phyloP scores from a whole-genome alignment of 2,888 invertebrate genomes.

The Phrixothrix hirtus region DNA sequence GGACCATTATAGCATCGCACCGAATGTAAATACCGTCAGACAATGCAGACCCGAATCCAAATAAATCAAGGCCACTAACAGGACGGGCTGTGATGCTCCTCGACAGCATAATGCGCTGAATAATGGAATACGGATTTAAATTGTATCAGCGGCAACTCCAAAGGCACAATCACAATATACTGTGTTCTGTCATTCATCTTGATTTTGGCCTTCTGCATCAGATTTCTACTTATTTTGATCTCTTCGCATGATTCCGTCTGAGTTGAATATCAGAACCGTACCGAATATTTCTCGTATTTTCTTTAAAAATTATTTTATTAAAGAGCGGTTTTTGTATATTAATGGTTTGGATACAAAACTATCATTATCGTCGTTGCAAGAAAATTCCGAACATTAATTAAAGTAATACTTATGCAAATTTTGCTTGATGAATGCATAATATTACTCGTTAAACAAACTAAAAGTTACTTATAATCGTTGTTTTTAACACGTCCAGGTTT shows the following conservation, averaged over 20 bases:
- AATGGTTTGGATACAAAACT: too few species aligned
- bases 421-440: too few species aligned
- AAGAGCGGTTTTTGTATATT: too few species aligned
- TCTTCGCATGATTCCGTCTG: constrained; percentile 26
- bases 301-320: neutral
- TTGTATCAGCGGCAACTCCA: constrained; percentile 48
- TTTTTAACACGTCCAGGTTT: too few species aligned
- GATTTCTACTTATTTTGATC: constrained; percentile 36
- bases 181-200: constrained; percentile 45
- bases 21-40: constrained; percentile 39
- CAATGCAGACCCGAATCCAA: constrained; percentile 52
- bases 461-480: too few species aligned
- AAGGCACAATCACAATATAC: constrained; percentile 40
- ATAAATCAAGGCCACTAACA: constrained; percentile 55
- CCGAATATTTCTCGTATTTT: constrained; percentile 2
- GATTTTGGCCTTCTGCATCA: constrained; percentile 43
- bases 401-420: too few species aligned
- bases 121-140: constrained; percentile 55
- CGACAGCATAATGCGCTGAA: constrained; percentile 53
- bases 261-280: constrained; percentile 17
- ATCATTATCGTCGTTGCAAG: too few species aligned
- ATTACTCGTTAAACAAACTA: too few species aligned
- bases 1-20: constrained; percentile 31
- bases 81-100: constrained; percentile 50
- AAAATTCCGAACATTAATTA: too few species aligned